phyloP scores from a whole-genome alignment of 1,140 invertebrate species.

The Dufourea novaeangliae region DNA sequence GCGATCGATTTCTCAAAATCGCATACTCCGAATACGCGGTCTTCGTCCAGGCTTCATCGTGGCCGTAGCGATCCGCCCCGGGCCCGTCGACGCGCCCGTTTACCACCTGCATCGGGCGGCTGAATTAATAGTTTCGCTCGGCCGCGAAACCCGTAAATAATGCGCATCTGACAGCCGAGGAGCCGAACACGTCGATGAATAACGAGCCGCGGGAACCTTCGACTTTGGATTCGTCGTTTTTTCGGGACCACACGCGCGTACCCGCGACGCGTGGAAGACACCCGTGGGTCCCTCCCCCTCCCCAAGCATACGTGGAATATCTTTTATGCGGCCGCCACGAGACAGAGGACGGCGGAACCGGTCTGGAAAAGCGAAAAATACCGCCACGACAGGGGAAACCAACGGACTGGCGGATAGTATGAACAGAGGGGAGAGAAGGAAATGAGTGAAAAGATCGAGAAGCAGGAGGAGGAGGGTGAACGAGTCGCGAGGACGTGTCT shows the following conservation, averaged over 20 bases:
- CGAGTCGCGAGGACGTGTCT: neutral
- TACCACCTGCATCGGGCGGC: conserved; percentile 64
- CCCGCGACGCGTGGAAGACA: conserved; percentile 40
- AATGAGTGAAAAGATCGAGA: neutral
- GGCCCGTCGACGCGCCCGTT: conserved; percentile 45
- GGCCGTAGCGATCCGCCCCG: neutral
- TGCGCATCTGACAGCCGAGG: conserved; percentile 65
- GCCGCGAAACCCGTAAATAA: conserved; percentile 70
- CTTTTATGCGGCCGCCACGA: conserved; percentile 29
- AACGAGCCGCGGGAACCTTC: conserved; percentile 69
- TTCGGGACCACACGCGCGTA: conserved; percentile 57
- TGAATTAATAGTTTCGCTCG: conserved; percentile 69
- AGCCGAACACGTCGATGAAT: conserved; percentile 70
- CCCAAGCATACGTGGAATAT: conserved; percentile 34
- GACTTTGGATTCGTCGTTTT: conserved; percentile 59
- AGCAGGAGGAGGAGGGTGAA: neutral
- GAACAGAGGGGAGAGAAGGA: neutral
- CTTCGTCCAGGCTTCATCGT: conserved; percentile 21
- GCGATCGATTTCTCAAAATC: no score
- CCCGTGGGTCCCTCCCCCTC: no score
- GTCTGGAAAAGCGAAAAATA: conserved; percentile 25
- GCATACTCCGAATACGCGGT: neutral
- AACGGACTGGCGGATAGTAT: no score
- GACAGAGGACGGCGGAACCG: conserved; percentile 7
- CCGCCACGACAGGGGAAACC: neutral